Conservation (phyloP, 2,888 invertebrate genomes). For the Minunthozetes semirufus region DNA sequence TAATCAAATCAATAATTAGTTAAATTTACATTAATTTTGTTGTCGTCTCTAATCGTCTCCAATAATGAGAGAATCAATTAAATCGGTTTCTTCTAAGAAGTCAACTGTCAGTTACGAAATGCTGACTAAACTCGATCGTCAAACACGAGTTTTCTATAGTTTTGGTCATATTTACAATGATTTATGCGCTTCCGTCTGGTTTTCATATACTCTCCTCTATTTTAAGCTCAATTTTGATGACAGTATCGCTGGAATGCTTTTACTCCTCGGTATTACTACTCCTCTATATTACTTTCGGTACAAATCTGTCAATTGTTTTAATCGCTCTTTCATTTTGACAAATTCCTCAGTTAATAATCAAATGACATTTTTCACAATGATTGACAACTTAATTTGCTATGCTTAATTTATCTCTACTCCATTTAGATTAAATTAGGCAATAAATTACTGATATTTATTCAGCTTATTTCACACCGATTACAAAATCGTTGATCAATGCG, state of each 20-base stretch:
- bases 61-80: background rate
- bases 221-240: conserved; percentile 37
- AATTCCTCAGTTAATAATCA: no score
- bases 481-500: conserved; percentile 24
- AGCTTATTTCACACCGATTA: no score
- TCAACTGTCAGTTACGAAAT: background rate
- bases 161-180: conserved; percentile 85
- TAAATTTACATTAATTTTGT: background rate
- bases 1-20: background rate
- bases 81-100: background rate
- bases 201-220: conserved; percentile 38
- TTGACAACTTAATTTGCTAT: no score
- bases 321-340: no score
- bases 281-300: background rate
- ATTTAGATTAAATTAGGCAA: no score
- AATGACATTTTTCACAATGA: no score
- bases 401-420: no score
- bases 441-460: no score
- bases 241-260: conserved; percentile 42
- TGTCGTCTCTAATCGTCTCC: no score
- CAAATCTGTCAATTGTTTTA: no score
- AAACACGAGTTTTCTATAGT: conserved; percentile 56
- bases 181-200: conserved; percentile 71
- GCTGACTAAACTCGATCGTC: background rate
- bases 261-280: conserved; percentile 42